Evolutionary conservation across 1,140 invertebrate genomes (phyloP), one percentile per base, ranked within the genome.

Genomic region (Drosophila rufa): DNA sequence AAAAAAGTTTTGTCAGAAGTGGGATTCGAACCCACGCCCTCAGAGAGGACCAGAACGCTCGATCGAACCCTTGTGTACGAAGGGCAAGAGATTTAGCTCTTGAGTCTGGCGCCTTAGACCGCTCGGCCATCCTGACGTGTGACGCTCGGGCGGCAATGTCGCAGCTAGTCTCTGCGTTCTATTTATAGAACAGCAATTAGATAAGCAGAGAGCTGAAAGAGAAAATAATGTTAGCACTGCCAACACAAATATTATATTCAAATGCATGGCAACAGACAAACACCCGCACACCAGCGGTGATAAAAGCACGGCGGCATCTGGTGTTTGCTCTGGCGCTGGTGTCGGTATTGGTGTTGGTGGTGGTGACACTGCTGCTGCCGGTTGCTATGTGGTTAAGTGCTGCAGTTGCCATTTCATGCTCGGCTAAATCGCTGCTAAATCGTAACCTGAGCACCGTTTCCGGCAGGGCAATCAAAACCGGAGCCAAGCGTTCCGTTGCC

Each of bases 11-110:
- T 96, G 96, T 96, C 96, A 96, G 95, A 95, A 96, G 96, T 96
- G 96, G 96, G 96, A 96, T 96, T 96, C 95, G 96, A 96, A 96
- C 96, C 96, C 96, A 96, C 96, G 96, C 95, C 95, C 95, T 95
- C 95, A 96, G 94, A 95, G 96, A 95, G 95, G 95, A 96, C 95
- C 95, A 96, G 95, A 96, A 96, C 91, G 83, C 95, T 94, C 94
- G 55, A 51, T 47, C 62, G 42, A 91, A 66, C 82, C 82, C 50
- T 46, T 48, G 51, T 77, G 11, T 59, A 12, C 7, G 36, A 80
- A 67, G 91, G 81, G 80, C 38, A 83, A 83, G 81, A 84, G 75
- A 59, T 5, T 43, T 38, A 43, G 47, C 71, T 82, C 94, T 95
- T 95, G 95, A 95, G 94, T 95, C 94, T 95, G 94, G 94, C 94